phyloP scores from a whole-genome alignment of 2,797 vertebrate genomes.

The Spheniscus humboldti region DNA sequence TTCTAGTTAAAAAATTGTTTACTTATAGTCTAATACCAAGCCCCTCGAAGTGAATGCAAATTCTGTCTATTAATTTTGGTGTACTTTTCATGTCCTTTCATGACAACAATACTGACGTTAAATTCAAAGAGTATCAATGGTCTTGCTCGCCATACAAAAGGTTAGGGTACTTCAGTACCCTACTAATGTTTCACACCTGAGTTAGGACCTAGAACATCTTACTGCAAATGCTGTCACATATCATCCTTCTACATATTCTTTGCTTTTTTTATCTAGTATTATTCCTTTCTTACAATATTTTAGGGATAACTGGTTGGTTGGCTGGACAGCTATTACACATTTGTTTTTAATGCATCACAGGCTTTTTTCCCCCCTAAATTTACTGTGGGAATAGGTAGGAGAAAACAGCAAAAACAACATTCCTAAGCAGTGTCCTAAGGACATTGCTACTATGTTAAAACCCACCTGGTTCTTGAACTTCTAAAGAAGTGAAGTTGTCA shows the following conservation, averaged over 20 bases:
- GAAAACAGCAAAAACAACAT: neutral
- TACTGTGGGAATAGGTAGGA: neutral
- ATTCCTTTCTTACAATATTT: neutral
- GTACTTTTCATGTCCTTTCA: neutral
- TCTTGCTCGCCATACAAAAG: neutral
- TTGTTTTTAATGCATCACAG: neutral
- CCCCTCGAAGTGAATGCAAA: neutral
- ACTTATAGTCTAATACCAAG: neutral
- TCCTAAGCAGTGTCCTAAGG: neutral
- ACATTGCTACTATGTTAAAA: neutral
- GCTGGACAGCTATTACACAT: neutral
- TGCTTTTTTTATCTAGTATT: neutral
- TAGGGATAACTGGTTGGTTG: neutral
- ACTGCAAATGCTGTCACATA: neutral
- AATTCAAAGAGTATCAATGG: neutral
- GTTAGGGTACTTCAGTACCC: neutral
- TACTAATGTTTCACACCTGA: neutral
- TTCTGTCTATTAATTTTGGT: neutral
- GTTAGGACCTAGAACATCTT: neutral
- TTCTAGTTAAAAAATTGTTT: neutral
- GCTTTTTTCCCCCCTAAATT: accelerated
- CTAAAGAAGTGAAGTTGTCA: neutral
- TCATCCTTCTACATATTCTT: neutral
- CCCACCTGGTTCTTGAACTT: neutral
- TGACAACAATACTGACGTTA: neutral